A percentile compares a stretch with the other conserved stretches of the same genome.
These are phyloP conservation scores for Notamacropus eugenii DNA, from an alignment of 2,797 vertebrate species.

Conservation along the genomic window DNA sequence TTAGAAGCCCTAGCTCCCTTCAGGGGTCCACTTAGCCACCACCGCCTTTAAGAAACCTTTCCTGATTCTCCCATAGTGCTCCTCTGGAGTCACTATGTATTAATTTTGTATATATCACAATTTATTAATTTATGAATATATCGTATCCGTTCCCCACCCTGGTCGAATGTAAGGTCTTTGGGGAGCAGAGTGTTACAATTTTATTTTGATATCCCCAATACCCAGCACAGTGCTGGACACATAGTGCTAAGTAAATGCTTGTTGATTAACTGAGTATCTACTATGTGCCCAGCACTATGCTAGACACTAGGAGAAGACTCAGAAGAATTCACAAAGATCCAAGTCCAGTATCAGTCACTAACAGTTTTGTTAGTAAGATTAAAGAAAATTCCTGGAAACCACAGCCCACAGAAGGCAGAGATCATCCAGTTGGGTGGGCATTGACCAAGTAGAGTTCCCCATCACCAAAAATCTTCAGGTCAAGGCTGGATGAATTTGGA, in stretches of 20 bases:
- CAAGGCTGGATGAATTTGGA: background rate
- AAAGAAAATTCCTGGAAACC: background rate
- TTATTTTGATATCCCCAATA: background rate
- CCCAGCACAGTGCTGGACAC: background rate
- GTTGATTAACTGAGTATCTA: background rate
- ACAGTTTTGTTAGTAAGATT: background rate
- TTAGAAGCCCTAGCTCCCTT: background rate
- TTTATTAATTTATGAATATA: background rate
- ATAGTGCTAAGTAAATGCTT: no score
- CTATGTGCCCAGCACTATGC: background rate
- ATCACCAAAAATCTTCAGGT: background rate
- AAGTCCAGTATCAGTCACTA: background rate
- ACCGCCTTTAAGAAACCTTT: background rate
- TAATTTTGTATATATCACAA: background rate
- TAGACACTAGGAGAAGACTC: background rate
- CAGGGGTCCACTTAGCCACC: no score
- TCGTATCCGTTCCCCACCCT: background rate
- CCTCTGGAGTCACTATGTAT: background rate
- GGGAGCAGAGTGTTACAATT: background rate
- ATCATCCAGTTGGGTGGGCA: background rate
- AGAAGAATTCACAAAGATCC: background rate
- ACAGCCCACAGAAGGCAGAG: background rate
- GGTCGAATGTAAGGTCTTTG: no score
- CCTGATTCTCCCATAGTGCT: background rate
- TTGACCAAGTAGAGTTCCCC: background rate